Percentiles rank a stretch among this genome's conserved stretches.
phyloP scores from a whole-genome alignment of 2,888 invertebrate species.

The Barypeithes pellucidus region DNA sequence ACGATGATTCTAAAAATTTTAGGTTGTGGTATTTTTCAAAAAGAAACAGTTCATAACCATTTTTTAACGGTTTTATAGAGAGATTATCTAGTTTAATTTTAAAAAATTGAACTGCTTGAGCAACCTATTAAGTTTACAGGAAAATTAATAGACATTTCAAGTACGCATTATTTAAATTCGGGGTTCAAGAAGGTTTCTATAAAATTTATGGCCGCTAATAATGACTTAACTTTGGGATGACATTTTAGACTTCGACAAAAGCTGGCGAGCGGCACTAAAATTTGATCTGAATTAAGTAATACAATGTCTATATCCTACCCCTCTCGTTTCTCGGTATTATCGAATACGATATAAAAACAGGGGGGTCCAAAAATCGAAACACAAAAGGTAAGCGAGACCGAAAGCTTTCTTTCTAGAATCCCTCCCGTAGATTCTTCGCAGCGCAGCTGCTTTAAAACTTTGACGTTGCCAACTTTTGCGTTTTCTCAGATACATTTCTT shows the following conservation, averaged over 20 bases:
- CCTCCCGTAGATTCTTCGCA: slow-evolving; percentile 54
- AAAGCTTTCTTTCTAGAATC: slow-evolving; percentile 54
- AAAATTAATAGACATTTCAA: too few relatives aligned
- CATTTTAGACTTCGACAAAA: slow-evolving; percentile 42
- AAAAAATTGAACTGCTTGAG: too few relatives aligned
- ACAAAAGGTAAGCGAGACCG: slow-evolving; percentile 53
- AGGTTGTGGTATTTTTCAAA: too few relatives aligned
- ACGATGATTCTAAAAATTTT: too few relatives aligned
- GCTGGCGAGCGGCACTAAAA: slow-evolving; percentile 43
- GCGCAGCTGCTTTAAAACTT: slow-evolving; percentile 50
- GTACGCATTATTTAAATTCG: background rate
- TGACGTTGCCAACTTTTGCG: slow-evolving; percentile 39
- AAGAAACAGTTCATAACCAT: too few relatives aligned
- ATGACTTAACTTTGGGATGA: slow-evolving; percentile 38
- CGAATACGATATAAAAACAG: slow-evolving; percentile 49
- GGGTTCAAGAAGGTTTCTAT: background rate
- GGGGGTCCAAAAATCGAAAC: slow-evolving; percentile 52
- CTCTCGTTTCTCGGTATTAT: slow-evolving; percentile 52
- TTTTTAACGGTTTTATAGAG: too few relatives aligned
- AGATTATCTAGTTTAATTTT: too few relatives aligned
- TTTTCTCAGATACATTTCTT: slow-evolving; percentile 20
- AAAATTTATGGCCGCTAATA: slow-evolving; percentile 26
- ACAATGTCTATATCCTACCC: slow-evolving; percentile 47
- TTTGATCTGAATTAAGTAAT: slow-evolving; percentile 45
- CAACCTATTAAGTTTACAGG: too few relatives aligned